A percentile compares a stretch with the other conserved stretches of the same genome.
Evolutionary conservation across 1,140 invertebrate species (phyloP).

Genomic region (Drosophila saltans): DNA sequence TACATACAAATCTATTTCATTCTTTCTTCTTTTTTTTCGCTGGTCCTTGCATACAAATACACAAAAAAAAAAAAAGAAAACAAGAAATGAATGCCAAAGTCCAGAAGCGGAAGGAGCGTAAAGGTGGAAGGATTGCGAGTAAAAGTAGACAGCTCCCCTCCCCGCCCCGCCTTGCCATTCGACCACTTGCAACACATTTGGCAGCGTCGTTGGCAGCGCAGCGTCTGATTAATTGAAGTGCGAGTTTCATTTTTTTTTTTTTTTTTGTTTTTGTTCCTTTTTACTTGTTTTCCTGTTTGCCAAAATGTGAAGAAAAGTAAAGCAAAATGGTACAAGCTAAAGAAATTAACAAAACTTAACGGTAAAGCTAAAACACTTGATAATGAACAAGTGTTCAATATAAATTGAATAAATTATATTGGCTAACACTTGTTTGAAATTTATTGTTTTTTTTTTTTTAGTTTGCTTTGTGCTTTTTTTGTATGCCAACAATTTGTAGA

Average conservation of each 20-base stretch:
- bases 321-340: no score
- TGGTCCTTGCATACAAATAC: background rate
- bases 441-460: no score
- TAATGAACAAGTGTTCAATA: no score
- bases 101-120: background rate
- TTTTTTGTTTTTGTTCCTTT: no score
- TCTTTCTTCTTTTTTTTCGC: background rate
- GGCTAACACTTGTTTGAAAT: no score
- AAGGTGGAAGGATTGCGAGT: background rate
- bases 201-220: slow-evolving; percentile 41
- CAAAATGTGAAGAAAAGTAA: no score
- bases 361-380: no score
- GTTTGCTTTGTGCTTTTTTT: no score
- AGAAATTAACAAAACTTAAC: no score
- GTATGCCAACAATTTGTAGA: no score
- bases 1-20: background rate
- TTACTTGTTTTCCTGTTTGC: no score
- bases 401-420: no score
- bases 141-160: background rate
- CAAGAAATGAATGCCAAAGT: background rate
- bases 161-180: background rate
- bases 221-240: slow-evolving; percentile 81
- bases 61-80: background rate
- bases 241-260: slow-evolving; percentile 43
- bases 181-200: slow-evolving; percentile 27